Percentiles rank a stretch among this genome's conserved stretches.
phyloP scores from a whole-genome alignment of 2,797 vertebrate genomes.

The Sebastes vulpes region DNA sequence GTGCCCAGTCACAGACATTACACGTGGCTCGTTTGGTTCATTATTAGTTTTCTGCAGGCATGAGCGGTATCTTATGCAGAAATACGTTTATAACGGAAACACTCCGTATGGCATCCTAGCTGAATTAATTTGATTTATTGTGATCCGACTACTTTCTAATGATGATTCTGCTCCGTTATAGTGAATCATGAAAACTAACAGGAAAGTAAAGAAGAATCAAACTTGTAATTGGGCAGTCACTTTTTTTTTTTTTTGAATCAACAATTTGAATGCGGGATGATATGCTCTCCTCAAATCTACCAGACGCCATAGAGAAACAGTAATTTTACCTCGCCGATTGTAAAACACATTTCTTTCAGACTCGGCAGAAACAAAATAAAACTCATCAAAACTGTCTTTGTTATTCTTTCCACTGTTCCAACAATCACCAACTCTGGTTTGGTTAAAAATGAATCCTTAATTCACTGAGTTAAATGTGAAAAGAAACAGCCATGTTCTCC shows the following conservation, averaged over 20 bases:
- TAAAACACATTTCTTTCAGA: too few relatives aligned
- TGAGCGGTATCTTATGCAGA: not conserved
- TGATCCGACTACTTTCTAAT: not conserved
- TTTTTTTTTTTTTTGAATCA: not conserved
- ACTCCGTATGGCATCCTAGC: not conserved
- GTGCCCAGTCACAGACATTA: not conserved
- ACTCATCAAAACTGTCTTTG: not conserved
- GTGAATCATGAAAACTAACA: not conserved
- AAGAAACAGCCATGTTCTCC: too few relatives aligned
- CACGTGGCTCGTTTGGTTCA: not conserved
- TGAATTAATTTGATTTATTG: not conserved
- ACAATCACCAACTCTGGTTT: not conserved
- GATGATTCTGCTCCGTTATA: not conserved
- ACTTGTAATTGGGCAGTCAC: not conserved
- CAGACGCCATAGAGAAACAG: too few relatives aligned
- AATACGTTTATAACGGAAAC: not conserved
- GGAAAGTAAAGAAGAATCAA: not conserved
- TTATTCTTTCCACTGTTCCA: not conserved
- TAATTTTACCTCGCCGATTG: too few relatives aligned
- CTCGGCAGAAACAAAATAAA: too few relatives aligned
- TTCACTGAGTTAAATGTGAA: too few relatives aligned
- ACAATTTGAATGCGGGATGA: not conserved
- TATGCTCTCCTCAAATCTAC: too few relatives aligned
- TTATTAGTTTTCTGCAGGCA: constrained; percentile 20
- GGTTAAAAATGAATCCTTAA: rapidly evolving